phyloP scores from a whole-genome alignment of 2,888 invertebrate genomes.

The Physocephala rufipes region DNA sequence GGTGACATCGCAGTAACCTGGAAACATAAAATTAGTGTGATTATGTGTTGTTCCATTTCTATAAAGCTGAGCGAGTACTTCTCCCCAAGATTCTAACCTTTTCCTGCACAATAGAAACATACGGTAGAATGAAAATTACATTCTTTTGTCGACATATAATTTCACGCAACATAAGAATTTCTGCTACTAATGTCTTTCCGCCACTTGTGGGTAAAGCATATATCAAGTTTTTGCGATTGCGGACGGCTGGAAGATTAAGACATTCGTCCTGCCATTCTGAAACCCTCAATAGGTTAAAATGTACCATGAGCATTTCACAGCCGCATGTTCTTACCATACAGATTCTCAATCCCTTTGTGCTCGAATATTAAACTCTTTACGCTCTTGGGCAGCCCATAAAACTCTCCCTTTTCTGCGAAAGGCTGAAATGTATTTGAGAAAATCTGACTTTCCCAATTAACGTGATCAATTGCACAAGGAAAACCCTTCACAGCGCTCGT shows the following conservation, averaged over 20 bases:
- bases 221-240: slow-evolving; percentile 80
- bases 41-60: not conserved
- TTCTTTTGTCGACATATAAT: slow-evolving; percentile 82
- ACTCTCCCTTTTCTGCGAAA: slow-evolving; percentile 67
- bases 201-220: slow-evolving; percentile 96
- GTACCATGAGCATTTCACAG: not conserved
- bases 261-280: slow-evolving; percentile 96
- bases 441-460: slow-evolving; percentile 59
- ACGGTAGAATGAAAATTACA: slow-evolving; percentile 90
- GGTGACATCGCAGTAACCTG: slow-evolving; percentile 72
- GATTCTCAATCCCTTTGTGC: slow-evolving; percentile 79
- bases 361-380: slow-evolving; percentile 77
- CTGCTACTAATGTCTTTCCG: slow-evolving; percentile 96
- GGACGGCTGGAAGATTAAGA: slow-evolving; percentile 78
- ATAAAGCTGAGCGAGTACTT: not conserved
- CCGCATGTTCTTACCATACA: slow-evolving; percentile 75
- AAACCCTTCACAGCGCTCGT: slow-evolving; percentile 13
- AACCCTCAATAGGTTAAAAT: slow-evolving; percentile 42
- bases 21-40: not conserved
- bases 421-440: slow-evolving; percentile 50
- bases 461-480: slow-evolving; percentile 46
- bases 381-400: slow-evolving; percentile 81
- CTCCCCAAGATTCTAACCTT: slow-evolving; percentile 72
- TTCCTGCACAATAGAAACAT: slow-evolving; percentile 96
- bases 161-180: slow-evolving; percentile 90